Evolutionary conservation across 2,113 vertebrate genomes (phyloP).

Genomic region (Leucoraja erinaceus): DNA sequence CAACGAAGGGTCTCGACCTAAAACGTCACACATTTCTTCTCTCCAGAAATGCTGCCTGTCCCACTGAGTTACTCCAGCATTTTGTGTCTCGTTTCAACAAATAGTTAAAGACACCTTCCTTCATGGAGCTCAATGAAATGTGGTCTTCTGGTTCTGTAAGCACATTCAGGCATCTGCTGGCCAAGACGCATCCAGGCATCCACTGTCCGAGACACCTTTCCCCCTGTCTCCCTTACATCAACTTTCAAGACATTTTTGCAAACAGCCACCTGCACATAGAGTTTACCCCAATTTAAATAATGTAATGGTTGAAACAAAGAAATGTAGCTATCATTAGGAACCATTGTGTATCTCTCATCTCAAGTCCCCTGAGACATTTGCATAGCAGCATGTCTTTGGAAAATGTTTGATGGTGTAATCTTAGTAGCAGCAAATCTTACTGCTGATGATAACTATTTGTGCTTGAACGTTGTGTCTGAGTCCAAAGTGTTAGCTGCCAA

Average conservation of each 20-base stretch:
- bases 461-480: background rate
- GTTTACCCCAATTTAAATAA: background rate
- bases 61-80: too few species aligned
- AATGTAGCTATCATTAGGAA: background rate
- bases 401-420: background rate
- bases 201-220: background rate
- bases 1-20: too few species aligned
- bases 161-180: background rate
- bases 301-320: background rate
- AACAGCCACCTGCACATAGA: background rate
- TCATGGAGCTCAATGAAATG: background rate
- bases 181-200: background rate
- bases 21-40: too few species aligned
- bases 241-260: background rate
- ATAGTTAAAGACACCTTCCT: background rate
- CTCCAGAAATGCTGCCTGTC: too few species aligned
- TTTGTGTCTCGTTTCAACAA: background rate
- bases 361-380: background rate
- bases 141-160: background rate
- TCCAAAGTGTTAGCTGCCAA: background rate
- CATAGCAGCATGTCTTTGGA: background rate
- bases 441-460: background rate
- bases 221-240: background rate
- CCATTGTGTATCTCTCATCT: background rate
- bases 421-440: too few species aligned